These are phyloP conservation scores for Drosophila engyochracea DNA, from an alignment of 2,888 invertebrate species.

Conservation along the genomic window DNA sequence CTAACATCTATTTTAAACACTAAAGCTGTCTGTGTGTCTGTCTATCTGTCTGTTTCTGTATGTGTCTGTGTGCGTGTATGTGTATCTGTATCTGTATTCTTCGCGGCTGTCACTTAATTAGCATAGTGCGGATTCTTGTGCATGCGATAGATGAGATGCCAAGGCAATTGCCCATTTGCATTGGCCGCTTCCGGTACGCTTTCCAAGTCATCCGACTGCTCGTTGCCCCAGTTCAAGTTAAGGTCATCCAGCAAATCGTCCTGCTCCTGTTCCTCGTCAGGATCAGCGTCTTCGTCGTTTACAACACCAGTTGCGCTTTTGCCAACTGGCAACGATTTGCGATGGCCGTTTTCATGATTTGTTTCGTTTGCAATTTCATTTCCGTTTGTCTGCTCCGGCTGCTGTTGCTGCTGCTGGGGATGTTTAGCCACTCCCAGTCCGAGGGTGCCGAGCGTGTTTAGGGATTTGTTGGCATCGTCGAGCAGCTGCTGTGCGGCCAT, in stretches of 20 bases:
- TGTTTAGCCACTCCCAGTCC: constrained; percentile 51
- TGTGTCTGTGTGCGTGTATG: constrained; percentile 14
- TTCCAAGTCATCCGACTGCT: constrained; percentile 40
- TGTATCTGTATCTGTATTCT: constrained; percentile 36
- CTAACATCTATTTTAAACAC: constrained; percentile 46
- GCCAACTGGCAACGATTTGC: constrained; percentile 38
- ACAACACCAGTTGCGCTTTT: constrained; percentile 43
- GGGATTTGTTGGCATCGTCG: constrained; percentile 69
- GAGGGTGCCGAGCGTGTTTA: constrained; percentile 46
- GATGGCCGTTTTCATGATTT: constrained; percentile 65
- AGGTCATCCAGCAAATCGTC: constrained; percentile 42
- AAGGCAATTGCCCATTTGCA: constrained; percentile 71
- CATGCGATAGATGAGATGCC: constrained; percentile 83
- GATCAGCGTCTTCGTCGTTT: constrained; percentile 30
- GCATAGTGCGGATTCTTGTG: constrained; percentile 80
- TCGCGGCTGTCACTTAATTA: constrained; percentile 59
- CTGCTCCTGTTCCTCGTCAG: constrained; percentile 30
- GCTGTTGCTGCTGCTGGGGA: constrained; percentile 22
- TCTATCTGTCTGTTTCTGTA: constrained; percentile 26
- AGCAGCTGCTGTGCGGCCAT: constrained; percentile 40
- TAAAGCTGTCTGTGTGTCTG: constrained; percentile 36
- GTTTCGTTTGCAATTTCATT: constrained; percentile 76
- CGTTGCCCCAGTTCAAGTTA: constrained; percentile 50
- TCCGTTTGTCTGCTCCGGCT: constrained; percentile 59
- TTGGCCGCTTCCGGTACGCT: constrained; percentile 35